A percentile compares a stretch with the other conserved stretches of the same genome.
Conservation (phyloP, 2,888 invertebrate species). For the Adelphocoris suturalis region DNA sequence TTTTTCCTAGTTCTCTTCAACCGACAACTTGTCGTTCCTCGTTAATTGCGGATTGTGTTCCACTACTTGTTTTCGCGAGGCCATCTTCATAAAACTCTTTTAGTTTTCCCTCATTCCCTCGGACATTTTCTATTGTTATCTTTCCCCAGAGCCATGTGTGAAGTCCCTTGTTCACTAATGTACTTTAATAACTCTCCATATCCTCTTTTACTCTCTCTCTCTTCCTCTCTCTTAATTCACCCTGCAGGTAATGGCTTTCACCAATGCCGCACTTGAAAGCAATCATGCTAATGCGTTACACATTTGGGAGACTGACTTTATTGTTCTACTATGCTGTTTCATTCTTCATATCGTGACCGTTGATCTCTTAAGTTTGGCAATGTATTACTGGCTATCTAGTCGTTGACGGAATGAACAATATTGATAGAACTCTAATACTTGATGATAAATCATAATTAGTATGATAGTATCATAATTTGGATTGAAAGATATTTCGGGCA, state of each 20-base stretch:
- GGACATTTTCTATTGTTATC: background rate
- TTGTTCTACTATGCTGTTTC: no score
- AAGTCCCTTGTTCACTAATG: constrained; percentile 11
- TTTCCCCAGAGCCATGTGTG: background rate
- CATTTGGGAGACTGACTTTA: background rate
- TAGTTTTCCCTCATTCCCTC: background rate
- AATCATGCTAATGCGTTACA: constrained; percentile 19
- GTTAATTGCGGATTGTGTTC: background rate
- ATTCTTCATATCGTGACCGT: no score
- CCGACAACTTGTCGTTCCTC: background rate
- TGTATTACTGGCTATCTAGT: no score
- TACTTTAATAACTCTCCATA: background rate
- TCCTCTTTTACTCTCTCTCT: no score
- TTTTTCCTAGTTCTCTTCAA: background rate
- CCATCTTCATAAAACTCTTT: background rate
- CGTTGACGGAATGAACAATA: no score
- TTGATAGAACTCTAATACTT: no score
- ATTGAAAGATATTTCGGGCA: no score
- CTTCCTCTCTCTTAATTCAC: background rate
- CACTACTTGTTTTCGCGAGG: background rate
- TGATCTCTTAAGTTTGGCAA: no score
- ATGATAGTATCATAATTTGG: no score
- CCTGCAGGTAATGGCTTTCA: background rate
- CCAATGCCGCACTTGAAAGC: constrained; percentile 2
- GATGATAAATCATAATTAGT: no score